Evolutionary conservation across 2,888 invertebrate genomes (phyloP), one percentile per base, ranked within the genome.

Genomic region (Eristalinus sepulchralis): DNA sequence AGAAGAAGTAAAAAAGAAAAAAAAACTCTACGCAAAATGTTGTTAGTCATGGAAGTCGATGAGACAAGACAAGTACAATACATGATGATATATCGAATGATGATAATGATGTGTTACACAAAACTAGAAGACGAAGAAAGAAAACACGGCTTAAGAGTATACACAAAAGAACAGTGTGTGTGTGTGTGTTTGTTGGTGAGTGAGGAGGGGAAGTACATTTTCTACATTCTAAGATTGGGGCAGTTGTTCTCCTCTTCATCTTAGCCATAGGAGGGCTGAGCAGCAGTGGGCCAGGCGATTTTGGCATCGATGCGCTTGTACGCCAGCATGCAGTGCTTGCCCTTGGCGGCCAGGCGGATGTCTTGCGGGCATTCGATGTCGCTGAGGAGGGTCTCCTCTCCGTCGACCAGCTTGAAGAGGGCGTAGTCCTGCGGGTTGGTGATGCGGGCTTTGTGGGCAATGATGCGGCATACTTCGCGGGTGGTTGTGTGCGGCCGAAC

Each of bases 341-440:
- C 96, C 89, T 94, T 95, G 89, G 95, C 94, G 88, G 94, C 94
- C 24, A 94, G 93, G 92, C 97, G 96, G 55, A 98, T 95, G 91
- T 97, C 96, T 94, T 98, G 97, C 1, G 98, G 98, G 90, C 97
- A 97, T 91, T 98, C 98, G 89, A 95, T 95, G 89, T 98, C 98
- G 88, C 95, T 95, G 88, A 99, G 94, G 91, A 97, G 95, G 64
- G 97, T 97, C 94, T 99, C 99, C 94, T 97, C 97, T 89, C 98
- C 98, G 91, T 97, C 97, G 77, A 97, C 96, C 83, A 98, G 93
- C 88, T 97, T 96, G 91, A 97, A 98, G 75, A 99, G 94, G 75
- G 97, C 98, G 91, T 98, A 98, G 92, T 99, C 98, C 93, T 98
- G 98, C 20, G 98, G 98, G 93, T 98, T 99, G 79, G 98, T 98